These are phyloP conservation scores for Melozone crissalis DNA, from an alignment of 2,113 vertebrate species.

Conservation along the genomic window DNA sequence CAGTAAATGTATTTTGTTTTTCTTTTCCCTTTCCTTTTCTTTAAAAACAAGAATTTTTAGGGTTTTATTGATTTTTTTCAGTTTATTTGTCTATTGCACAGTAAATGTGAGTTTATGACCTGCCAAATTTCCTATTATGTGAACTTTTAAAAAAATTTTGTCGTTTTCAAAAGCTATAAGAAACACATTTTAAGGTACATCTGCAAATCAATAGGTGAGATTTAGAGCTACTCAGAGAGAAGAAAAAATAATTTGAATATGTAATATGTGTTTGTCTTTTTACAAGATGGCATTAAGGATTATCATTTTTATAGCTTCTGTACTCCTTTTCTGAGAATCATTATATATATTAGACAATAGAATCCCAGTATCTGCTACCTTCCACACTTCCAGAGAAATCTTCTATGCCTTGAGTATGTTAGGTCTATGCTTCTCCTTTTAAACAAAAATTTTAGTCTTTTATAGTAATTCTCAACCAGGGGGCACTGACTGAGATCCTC, in stretches of 20 bases:
- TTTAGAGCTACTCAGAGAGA: neutral
- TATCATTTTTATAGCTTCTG: neutral
- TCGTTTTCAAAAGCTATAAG: neutral
- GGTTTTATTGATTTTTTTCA: neutral
- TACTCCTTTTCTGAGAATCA: neutral
- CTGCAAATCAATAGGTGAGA: neutral
- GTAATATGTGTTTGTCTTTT: neutral
- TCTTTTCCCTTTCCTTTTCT: neutral
- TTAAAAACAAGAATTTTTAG: neutral
- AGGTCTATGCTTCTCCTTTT: neutral
- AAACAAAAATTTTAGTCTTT: neutral
- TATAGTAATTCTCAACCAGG: neutral
- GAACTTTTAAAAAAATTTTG: fast-evolving
- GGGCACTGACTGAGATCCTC: neutral
- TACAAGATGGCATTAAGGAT: neutral
- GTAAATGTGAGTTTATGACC: neutral
- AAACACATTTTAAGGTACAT: neutral
- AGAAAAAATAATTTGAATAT: neutral
- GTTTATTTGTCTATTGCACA: neutral
- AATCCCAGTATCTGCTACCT: neutral
- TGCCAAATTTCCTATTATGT: neutral
- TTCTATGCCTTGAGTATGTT: neutral
- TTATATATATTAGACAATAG: neutral
- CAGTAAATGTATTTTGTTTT: neutral
- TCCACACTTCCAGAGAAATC: neutral